Evolutionary conservation across 2,888 invertebrate genomes (phyloP).

Genomic region (Archips xylosteana): DNA sequence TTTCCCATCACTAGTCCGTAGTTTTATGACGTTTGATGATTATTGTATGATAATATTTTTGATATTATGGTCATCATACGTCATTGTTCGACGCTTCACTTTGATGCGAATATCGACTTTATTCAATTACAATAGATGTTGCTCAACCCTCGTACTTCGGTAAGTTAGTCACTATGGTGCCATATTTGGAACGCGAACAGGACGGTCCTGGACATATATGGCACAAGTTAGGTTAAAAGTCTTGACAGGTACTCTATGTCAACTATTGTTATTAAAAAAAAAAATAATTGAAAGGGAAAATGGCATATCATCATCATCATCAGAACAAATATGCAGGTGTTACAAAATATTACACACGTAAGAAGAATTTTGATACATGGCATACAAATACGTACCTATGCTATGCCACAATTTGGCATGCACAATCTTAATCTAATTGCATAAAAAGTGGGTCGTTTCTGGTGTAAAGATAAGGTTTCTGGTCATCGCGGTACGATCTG

Average conservation of each 20-base stretch:
- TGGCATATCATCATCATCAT: background rate
- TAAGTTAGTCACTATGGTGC: conserved; percentile 33
- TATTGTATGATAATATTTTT: conserved; percentile 82
- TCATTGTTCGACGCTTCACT: conserved; percentile 53
- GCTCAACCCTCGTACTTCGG: conserved; percentile 10
- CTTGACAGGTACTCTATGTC: background rate
- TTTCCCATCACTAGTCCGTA: conserved; percentile 48
- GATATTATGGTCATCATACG: conserved; percentile 73
- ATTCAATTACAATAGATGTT: conserved; percentile 43
- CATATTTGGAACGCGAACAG: conserved; percentile 12
- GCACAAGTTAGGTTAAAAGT: conserved; percentile 12
- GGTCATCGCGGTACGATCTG: too few species aligned
- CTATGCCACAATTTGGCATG: too few species aligned
- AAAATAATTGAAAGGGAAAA: background rate
- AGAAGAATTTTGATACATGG: too few species aligned
- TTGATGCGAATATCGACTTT: conserved; percentile 45
- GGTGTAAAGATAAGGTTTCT: too few species aligned
- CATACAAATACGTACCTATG: too few species aligned
- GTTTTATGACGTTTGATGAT: conserved; percentile 62
- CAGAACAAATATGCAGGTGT: too few species aligned
- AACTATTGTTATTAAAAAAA: background rate
- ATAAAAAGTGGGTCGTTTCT: too few species aligned
- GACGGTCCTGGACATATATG: conserved; percentile 10
- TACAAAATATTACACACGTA: too few species aligned
- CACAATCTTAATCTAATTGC: too few species aligned